Conservation (phyloP, 2,113 vertebrate genomes). For the Pseudorectes ferrugineus region DNA sequence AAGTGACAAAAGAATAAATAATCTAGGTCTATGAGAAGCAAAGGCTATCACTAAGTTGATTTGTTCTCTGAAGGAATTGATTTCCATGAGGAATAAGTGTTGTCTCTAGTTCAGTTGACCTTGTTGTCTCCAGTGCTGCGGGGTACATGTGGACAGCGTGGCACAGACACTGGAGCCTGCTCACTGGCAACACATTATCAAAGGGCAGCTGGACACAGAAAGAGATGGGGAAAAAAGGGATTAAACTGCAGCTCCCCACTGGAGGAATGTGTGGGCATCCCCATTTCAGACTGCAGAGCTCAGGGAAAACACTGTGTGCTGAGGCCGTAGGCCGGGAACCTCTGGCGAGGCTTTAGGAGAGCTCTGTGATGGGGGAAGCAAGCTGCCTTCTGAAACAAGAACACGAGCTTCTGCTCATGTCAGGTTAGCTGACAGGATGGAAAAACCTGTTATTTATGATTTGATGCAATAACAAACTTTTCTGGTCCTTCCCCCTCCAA, state of each 20-base stretch:
- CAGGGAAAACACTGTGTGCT: background rate
- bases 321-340: accelerated
- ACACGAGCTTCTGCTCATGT: background rate
- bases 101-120: background rate
- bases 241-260: background rate
- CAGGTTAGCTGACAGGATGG: background rate
- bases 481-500: background rate
- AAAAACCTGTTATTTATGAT: background rate
- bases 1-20: background rate
- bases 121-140: accelerated
- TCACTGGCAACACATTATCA: background rate
- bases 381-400: background rate
- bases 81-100: accelerated
- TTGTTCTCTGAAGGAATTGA: background rate
- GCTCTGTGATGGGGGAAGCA: background rate
- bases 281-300: background rate
- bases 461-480: background rate
- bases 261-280: accelerated
- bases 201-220: background rate
- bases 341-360: background rate
- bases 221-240: background rate
- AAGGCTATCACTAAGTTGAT: background rate
- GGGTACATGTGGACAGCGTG: accelerated
- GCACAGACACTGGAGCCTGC: background rate
- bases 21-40: background rate